phyloP scores from a whole-genome alignment of 2,888 invertebrate species.

The Pasiphila rectangulata region DNA sequence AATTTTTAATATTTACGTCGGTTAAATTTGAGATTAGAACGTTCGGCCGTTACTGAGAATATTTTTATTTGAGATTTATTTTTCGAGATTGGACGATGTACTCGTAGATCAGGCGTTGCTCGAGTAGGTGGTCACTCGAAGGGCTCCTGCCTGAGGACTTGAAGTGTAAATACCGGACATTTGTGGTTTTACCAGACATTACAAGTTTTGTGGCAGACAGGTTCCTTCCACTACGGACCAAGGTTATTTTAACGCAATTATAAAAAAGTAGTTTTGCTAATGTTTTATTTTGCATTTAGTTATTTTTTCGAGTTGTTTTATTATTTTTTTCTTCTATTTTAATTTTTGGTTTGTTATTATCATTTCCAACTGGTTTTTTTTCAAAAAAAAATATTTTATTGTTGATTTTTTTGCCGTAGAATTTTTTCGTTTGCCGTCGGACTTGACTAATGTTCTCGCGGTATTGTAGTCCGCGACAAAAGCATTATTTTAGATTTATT shows the following conservation, averaged over 20 bases:
- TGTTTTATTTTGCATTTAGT: slow-evolving; percentile 18
- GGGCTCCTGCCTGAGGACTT: slow-evolving; percentile 53
- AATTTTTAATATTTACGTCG: slow-evolving; percentile 79
- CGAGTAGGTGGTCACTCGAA: slow-evolving; percentile 55
- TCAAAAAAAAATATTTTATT: not conserved
- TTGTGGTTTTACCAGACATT: slow-evolving; percentile 49
- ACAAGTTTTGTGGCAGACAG: slow-evolving; percentile 46
- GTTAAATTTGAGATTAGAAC: slow-evolving; percentile 73
- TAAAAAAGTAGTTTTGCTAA: slow-evolving; percentile 21
- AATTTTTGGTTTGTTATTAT: slow-evolving; percentile 17
- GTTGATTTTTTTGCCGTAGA: not conserved
- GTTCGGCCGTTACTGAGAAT: slow-evolving; percentile 74
- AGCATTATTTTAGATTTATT: slow-evolving; percentile 21
- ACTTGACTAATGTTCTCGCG: not conserved
- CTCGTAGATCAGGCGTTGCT: slow-evolving; percentile 65
- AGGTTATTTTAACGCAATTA: slow-evolving; percentile 48
- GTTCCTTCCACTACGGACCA: slow-evolving; percentile 48
- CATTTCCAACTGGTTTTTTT: slow-evolving; percentile 18
- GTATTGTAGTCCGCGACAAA: too few species aligned
- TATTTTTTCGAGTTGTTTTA: slow-evolving; percentile 7
- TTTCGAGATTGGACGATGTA: slow-evolving; percentile 61
- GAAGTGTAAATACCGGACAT: slow-evolving; percentile 26
- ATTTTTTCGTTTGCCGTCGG: slow-evolving; percentile 6
- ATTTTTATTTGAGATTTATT: slow-evolving; percentile 71
- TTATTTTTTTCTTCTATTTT: slow-evolving; percentile 16